Base-by-base conservation (phyloP, 2,797 vertebrate genomes). In the Heterohyrax brucei region DNA sequence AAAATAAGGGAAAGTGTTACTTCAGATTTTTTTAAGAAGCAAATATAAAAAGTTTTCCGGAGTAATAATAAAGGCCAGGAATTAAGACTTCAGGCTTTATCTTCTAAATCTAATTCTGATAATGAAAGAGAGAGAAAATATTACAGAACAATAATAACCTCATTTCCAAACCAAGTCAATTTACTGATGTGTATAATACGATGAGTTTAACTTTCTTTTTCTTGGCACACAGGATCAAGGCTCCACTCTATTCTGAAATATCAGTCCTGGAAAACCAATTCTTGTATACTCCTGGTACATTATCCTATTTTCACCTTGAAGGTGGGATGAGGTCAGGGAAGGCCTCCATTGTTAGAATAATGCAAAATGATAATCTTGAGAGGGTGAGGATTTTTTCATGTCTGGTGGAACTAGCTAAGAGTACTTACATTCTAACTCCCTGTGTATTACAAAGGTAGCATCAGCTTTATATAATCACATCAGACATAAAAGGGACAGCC, bases 121-220 rank as follows among this genome's bases (percentile, higher is more conserved):
- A 78, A 50, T 78, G 78, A 77, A 93, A 87, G 19, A 85, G 50
- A 50, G 28, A 91, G 61, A 19, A 85, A 9, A 62, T 13, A 76
- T 1, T 9, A 78, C 33, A 10, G 39, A 3, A 24, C 13, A 86
- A 83, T 1, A n/a, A 14, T 10, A 10, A 26, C 9, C 3, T 46
- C 46, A 24, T 14, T 80, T 84, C 7, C 48, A 87, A 88, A 53
- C 7, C 30, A 73, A 22, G 3, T 44, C 19, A 79, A 1, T 66
- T 12, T 85, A 5, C 1, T 75, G 21, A 85, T 78, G 21, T 61
- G 3, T 21, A 82, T 28, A 4, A 70, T 19, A 53, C 9, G 3
- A 1, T 91, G 18, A 87, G 10, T 2, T 87, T 0, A 44, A 44
- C 3, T 85, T n/a, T 68, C 21, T 24, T 44, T 59, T 59, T 85